Base-by-base conservation (phyloP, 2,888 invertebrate species). In the Drosophila acutilabella region DNA sequence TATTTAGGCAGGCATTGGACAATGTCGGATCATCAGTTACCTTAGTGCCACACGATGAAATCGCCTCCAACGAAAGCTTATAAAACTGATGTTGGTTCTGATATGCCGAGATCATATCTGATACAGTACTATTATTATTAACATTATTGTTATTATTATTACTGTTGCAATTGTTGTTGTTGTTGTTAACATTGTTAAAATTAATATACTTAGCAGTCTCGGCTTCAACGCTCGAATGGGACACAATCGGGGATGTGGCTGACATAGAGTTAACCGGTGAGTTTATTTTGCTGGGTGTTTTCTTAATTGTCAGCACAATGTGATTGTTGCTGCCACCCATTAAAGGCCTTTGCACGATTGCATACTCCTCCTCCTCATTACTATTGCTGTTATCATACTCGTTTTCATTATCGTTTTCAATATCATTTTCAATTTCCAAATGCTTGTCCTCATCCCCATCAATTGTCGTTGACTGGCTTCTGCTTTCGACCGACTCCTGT, bases 301-400 rank as follows among this genome's bases (percentile, higher is more conserved):
- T 92, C 41, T 91, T 91, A 50, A 92, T 91, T 11, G 91, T 91
- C 61, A 92, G 50, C 1, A 92, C 90, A 33, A 92, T 91, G 57
- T 91, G 91, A 74, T 90, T 90, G 41, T 78, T 86, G 1, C 73
- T 82, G 4, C 40, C 59, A 5, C 45, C 56, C 14, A 26, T 10
- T 13, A 59, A 53, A 3, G 77, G 78, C 3, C 44, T 85, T 72
- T 64, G 91, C 68, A 81, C 89, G 68, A 86, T 88, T 64, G 70
- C 89, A 79, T 75, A 90, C 69, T 91, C 90, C 40, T 90, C 90
- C 48, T 80, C 81, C 62, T 85, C 78, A 41, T 81, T 74, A 58
- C 74, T 75, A 30, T 23, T 50, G 33, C 42, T 38, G 18, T 42
- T 26, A 44, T 47, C 51, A 13, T 41, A 7, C 6, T 81, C 74